phyloP scores from a whole-genome alignment of 2,888 invertebrate species.

The Cetonia aurata region DNA sequence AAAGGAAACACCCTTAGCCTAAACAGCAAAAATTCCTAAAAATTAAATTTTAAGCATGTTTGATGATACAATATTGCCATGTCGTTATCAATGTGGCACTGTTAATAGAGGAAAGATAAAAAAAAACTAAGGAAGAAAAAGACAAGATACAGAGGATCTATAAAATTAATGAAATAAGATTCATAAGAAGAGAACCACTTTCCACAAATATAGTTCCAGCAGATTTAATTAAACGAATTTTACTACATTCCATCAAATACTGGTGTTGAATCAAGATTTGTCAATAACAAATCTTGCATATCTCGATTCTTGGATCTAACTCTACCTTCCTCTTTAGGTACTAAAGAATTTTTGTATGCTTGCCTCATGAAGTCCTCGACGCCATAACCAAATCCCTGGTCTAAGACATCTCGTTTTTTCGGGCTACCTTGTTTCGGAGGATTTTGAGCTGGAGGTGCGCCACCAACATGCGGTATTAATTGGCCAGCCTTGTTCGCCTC shows the following conservation, averaged over 20 bases:
- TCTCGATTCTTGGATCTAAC: slow-evolving; percentile 42
- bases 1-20: too few relatives aligned
- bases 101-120: too few relatives aligned
- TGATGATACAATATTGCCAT: too few relatives aligned
- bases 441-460: neutral
- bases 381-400: slow-evolving; percentile 30
- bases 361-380: slow-evolving; percentile 1
- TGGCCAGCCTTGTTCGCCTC: neutral
- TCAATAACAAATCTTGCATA: slow-evolving; percentile 41
- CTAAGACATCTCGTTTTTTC: slow-evolving; percentile 21
- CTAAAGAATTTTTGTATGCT: slow-evolving; percentile 30
- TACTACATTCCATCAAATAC: slow-evolving; percentile 33
- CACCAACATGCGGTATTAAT: neutral
- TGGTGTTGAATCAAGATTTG: slow-evolving; percentile 26
- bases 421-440: slow-evolving; percentile 2
- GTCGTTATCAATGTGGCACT: too few relatives aligned
- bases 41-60: too few relatives aligned
- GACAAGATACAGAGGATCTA: too few relatives aligned
- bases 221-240: neutral
- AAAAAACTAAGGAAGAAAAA: too few relatives aligned
- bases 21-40: too few relatives aligned
- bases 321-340: slow-evolving; percentile 17
- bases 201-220: neutral
- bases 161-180: neutral
- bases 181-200: neutral